Evolutionary conservation across 1,140 invertebrate species (phyloP), one percentile per base, ranked within the genome.

Genomic region (Temnothorax longispinosus): DNA sequence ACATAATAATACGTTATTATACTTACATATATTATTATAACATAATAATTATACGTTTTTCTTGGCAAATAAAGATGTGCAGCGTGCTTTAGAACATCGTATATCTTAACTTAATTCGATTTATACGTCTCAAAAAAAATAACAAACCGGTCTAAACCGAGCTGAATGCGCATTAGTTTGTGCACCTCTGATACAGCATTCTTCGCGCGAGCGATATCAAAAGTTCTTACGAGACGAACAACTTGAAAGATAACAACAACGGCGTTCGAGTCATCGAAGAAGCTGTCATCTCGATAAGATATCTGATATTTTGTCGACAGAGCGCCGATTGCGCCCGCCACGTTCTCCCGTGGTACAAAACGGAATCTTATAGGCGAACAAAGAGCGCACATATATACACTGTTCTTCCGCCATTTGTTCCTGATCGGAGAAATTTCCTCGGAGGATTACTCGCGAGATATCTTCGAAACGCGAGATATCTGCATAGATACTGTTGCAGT

Each of bases 21-120:
- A 27, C 27, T 27, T 27, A 27, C 27, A 27, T 27, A 27, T 27
- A 27, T 27, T 27, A 27, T 71, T 21, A 15, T 32, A 69, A 67
- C 60, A 10, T 15, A 65, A 52, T 18, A 21, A 78, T 54, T 52
- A 21, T 71, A 56, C 27, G 35, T 54, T 52, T 50, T 8, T 2
- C 13, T 41, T 18, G 15, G 54, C 47, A 81, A 71, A 32, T 38
- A 38, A 78, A 64, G 13, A 18, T 35, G 52, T 27, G 47, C 8
- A 58, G 52, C 21, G 41, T 38, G 38, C 6, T 74, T 15, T 74
- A 13, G 74, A 82, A 50, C 15, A 47, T 75, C 54, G 58, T 44
- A 87, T 27, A 27, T 47, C 84, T 87, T 84, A 77, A 54, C 85
- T 89, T 91, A 88, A 86, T 3, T 47, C 87, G 82, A 88, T 72